Evolutionary conservation across 2,113 vertebrate species (phyloP), one percentile per base, ranked within the genome.

Genomic region (Neoarius graeffei): DNA sequence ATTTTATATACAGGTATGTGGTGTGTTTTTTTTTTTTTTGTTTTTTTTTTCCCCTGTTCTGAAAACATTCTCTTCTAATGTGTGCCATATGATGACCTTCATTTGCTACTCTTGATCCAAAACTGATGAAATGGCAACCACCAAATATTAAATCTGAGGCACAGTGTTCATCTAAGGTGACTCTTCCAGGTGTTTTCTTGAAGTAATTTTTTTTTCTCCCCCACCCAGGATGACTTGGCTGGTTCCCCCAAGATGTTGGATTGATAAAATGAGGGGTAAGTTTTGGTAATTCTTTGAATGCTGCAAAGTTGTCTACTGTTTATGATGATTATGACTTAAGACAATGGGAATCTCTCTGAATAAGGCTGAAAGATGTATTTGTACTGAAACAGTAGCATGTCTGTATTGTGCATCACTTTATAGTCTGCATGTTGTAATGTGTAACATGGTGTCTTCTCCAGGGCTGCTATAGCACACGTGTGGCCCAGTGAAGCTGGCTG

Each of bases 331-430:
- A 35, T 69, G 56, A 89, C 42, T 90, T 77, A 89, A 92, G 90
- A 92, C 95, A 97, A 93, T 97, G 97, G 97, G 97, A 98, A 98
- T 98, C 97, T 98, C 97, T 97, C 97, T 97, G 97, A 98, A 92
- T 93, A 91, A 95, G 87, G 87, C 71, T 97, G 97, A 97, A 93
- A 93, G 96, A 96, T 0, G 71, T 73, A 92, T 56, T 91, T 90
- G 23, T 19, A 62, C 97, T 98, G 97, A 98, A 94, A 92, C 96
- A 94, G 97, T 95, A 62, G 83, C 86, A 27, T 1, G 0, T 60
- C 23, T 13, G 0, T 57, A 42, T 7, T 7, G 5, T 56, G 50
- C 13, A 30, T 23, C 0, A 11, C 9, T 62, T n/a, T 81, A 54
- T 52, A 11, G 5, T 35, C 3, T 62, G 19, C 4, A 17, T 1